phyloP scores from a whole-genome alignment of 2,113 vertebrate species.

The Vidua chalybeata region DNA sequence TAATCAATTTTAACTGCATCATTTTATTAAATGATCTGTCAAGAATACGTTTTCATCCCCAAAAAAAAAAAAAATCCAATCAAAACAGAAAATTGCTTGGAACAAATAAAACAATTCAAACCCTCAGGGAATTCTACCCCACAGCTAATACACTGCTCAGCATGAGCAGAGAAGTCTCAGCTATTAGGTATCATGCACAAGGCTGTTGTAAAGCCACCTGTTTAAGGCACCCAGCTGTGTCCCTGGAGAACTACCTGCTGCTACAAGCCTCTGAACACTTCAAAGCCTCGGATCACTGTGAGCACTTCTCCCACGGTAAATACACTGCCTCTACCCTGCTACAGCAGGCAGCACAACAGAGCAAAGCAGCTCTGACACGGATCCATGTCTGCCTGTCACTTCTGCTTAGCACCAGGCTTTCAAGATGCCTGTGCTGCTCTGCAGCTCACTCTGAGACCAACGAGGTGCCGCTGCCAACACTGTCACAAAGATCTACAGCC shows the following conservation, averaged over 20 bases:
- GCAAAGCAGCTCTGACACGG: not conserved
- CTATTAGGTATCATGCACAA: not conserved
- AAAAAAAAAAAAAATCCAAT: not conserved
- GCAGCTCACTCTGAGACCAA: not conserved
- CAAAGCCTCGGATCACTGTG: slow-evolving; percentile 1
- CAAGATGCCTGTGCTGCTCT: not conserved
- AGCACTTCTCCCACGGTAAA: not conserved
- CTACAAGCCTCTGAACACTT: slow-evolving; percentile 40
- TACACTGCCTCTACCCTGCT: not conserved
- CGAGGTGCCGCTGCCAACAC: slow-evolving; percentile 22
- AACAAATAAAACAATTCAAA: not conserved
- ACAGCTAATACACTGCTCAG: slow-evolving; percentile 15
- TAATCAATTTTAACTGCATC: not conserved
- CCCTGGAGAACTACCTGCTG: slow-evolving; percentile 16
- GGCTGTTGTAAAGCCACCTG: slow-evolving; percentile 36
- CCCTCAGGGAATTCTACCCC: not conserved
- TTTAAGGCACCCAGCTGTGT: slow-evolving; percentile 23
- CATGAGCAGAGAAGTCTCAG: not conserved
- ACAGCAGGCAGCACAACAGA: slow-evolving; percentile 19
- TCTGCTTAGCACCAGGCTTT: not conserved
- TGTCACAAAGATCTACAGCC: slow-evolving; percentile 17
- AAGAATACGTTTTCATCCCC: not conserved
- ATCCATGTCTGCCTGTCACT: not conserved
- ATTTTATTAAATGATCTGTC: slow-evolving; percentile 33
- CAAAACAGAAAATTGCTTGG: not conserved